Evolutionary conservation across 2,888 invertebrate species (phyloP), one percentile per base, ranked within the genome.

Genomic region (Helicoverpa assulta): DNA sequence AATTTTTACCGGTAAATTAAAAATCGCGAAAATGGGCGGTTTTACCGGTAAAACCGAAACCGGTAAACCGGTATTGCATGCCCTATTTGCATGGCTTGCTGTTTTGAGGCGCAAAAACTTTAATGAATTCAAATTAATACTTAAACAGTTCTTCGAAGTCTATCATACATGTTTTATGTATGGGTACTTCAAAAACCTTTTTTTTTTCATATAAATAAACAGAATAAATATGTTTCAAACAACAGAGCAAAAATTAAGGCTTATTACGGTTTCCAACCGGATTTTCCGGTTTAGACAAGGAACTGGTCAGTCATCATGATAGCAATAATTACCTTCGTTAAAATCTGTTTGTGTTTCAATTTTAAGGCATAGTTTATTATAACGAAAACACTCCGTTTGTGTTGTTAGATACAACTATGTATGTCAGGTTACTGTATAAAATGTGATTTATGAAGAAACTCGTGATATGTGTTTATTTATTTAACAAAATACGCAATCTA

Each of bases 61-160:
- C n/a, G n/a, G n/a, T n/a, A n/a, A n/a, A n/a, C n/a, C n/a, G n/a
- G n/a, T n/a, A n/a, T n/a, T n/a, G n/a, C n/a, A n/a, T n/a, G n/a
- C n/a, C n/a, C n/a, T n/a, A n/a, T n/a, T n/a, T n/a, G n/a, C 57
- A n/a, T 29, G 33, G 16, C 10, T 71, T 58, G 76, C 70, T 58
- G 10, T 54, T 14, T 47, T 10, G 19, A 18, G 50, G 47, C 40
- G 21, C 40, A 70, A 70, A 54, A 70, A 50, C 29, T 51, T n/a
- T 29, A 59, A 72, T 51, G 19, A 76, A 76, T 72, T 76, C 50
- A 76, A 71, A 76, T 76, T 37, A 21, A 71, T 57, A 18, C 47
- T 21, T 10, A 19, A 56, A 14, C n/a, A 21, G 19, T 19, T 60
- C 51, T n/a, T 21, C 29, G n/a, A 52, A 70, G 47, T 47, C 16